Conservation (phyloP, 37 sponge, comb jelly and placozoan species). For the Crambe crambe region DNA sequence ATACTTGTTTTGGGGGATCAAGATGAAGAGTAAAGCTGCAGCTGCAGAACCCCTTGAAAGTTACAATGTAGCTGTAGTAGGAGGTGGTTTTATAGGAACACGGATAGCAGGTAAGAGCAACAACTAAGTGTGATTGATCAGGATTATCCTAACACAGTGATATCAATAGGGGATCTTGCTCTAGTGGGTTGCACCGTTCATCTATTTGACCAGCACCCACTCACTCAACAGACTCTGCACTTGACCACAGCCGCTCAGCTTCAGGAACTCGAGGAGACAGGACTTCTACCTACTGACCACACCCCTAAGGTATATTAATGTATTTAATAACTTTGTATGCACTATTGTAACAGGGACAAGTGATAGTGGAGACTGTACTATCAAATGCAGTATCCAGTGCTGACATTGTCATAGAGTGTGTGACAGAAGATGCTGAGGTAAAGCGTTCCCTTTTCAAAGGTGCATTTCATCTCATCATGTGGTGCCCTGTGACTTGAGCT, state of each 20-base stretch:
- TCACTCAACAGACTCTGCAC: constrained; percentile 21
- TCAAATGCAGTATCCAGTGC: constrained; percentile 38
- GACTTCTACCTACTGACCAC: constrained; percentile 7
- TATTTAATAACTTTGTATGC: too few relatives aligned
- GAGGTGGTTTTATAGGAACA: constrained; percentile 22
- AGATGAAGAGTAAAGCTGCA: too few relatives aligned
- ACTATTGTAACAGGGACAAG: background rate
- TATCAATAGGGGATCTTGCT: constrained; percentile 37
- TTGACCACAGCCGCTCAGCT: constrained; percentile 15
- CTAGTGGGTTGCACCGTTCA: constrained; percentile 34
- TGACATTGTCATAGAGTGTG: constrained; percentile 37
- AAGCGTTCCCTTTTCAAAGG: constrained; percentile 35
- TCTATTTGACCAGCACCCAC: constrained; percentile 20
- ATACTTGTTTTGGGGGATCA: too few relatives aligned
- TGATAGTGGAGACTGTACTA: constrained; percentile 11
- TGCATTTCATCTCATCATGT: too few relatives aligned
- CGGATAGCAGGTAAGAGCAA: constrained; percentile 26
- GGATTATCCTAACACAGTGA: background rate
- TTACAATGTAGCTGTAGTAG: constrained; percentile 47
- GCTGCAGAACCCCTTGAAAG: background rate
- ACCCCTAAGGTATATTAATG: too few relatives aligned
- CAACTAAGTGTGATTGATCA: background rate
- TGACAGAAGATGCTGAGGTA: constrained; percentile 8
- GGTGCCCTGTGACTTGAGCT: too few relatives aligned
- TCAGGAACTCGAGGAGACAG: constrained; percentile 7